Evolutionary conservation across 2,113 vertebrate species (phyloP).

Genomic region (Manacus vitellinus): DNA sequence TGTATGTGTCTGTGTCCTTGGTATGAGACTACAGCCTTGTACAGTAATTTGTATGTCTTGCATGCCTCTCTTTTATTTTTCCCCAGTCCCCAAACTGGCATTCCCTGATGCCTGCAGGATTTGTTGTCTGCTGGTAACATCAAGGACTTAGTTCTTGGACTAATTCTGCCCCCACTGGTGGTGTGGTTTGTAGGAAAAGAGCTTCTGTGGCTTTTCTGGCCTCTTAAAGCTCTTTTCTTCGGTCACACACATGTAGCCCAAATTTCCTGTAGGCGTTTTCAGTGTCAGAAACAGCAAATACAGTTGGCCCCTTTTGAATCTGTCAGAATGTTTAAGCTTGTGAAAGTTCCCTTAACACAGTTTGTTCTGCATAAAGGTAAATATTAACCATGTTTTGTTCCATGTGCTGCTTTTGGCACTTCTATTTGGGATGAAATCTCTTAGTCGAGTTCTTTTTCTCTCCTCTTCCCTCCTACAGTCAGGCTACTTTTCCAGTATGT

Average conservation of each 20-base stretch:
- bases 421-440: neutral
- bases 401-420: neutral
- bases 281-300: neutral
- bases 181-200: neutral
- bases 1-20: conserved; percentile 50
- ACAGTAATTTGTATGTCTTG: conserved; percentile 19
- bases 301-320: neutral
- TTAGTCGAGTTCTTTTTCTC: neutral
- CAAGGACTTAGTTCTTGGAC: neutral
- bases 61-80: neutral
- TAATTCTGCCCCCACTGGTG: neutral
- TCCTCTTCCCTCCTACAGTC: conserved; percentile 76
- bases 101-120: conserved; percentile 11
- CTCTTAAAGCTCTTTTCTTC: neutral
- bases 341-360: neutral
- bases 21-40: neutral
- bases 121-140: neutral
- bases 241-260: neutral
- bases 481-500: conserved; percentile 99
- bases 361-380: neutral
- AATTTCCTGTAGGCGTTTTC: neutral
- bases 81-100: neutral
- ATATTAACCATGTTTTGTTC: neutral
- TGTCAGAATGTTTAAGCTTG: neutral
- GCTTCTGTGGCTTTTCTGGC: neutral